Evolutionary conservation across 2,113 vertebrate genomes (phyloP).

Genomic region (Canis aureus): DNA sequence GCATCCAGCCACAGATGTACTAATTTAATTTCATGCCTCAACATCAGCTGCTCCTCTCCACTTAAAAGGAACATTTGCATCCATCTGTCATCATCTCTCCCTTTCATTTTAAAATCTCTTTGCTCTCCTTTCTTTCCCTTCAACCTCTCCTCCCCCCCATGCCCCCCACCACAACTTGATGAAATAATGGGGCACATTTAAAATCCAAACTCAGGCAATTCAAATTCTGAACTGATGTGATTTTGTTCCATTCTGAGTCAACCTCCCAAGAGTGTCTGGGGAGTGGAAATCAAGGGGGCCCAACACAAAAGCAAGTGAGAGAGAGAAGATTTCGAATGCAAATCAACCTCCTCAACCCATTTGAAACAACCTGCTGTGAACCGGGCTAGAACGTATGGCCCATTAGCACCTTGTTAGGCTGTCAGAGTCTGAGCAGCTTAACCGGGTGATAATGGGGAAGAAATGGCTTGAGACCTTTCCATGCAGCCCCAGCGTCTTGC

Average conservation of each 20-base stretch:
- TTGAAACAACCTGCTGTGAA: conserved; percentile 79
- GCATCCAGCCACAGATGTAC: conserved; percentile 92
- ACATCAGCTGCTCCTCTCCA: conserved; percentile 86
- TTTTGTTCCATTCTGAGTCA: conserved; percentile 80
- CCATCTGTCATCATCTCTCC: conserved; percentile 86
- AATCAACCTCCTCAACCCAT: conserved; percentile 74
- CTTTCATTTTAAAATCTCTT: conserved; percentile 84
- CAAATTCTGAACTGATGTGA: conserved; percentile 74
- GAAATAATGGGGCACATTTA: conserved; percentile 77
- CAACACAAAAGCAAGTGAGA: conserved; percentile 72
- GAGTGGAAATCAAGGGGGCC: conserved; percentile 81
- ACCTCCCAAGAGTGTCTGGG: conserved; percentile 71
- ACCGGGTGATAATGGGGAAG: conserved; percentile 63
- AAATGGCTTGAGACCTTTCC: conserved; percentile 50
- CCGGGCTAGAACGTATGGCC: conserved; percentile 59
- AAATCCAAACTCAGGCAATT: conserved; percentile 75
- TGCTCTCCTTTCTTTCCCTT: conserved; percentile 69
- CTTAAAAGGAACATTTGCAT: conserved; percentile 87
- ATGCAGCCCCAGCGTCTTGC: not conserved
- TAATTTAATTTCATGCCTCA: conserved; percentile 95
- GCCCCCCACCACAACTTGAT: conserved; percentile 62
- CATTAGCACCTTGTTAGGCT: conserved; percentile 83
- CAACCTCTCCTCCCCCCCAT: not conserved
- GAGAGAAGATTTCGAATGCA: conserved; percentile 80
- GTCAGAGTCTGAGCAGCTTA: conserved; percentile 64